phyloP scores from a whole-genome alignment of 1,140 invertebrate genomes.

The Drosophila ogumai region DNA sequence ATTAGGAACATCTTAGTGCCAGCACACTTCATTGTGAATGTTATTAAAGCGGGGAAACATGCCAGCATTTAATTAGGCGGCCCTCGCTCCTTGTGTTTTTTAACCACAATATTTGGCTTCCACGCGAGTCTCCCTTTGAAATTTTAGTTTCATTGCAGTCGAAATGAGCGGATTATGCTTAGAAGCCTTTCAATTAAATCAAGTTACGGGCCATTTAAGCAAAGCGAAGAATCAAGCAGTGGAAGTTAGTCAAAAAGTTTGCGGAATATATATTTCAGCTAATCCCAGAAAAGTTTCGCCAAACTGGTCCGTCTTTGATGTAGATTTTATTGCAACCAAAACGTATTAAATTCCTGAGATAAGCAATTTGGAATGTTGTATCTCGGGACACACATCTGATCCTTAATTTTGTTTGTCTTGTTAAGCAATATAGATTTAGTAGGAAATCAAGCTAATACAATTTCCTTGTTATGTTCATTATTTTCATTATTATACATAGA shows the following conservation, averaged over 20 bases:
- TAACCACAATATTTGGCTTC: conserved; percentile 29
- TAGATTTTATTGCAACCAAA: conserved; percentile 14
- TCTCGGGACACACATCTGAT: neutral
- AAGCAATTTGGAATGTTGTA: neutral
- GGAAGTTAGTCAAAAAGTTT: conserved; percentile 51
- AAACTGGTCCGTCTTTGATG: conserved; percentile 43
- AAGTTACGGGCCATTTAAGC: conserved; percentile 38
- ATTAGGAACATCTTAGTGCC: conserved; percentile 44
- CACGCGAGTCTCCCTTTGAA: conserved; percentile 37
- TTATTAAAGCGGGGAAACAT: conserved; percentile 8
- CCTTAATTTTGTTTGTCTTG: neutral
- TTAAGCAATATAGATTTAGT: too few species aligned
- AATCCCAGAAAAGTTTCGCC: conserved; percentile 31
- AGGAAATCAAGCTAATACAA: too few species aligned
- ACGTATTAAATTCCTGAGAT: conserved; percentile 6
- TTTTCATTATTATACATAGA: too few species aligned
- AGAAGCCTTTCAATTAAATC: conserved; percentile 54
- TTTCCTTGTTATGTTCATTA: too few species aligned
- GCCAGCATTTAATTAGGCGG: conserved; percentile 16
- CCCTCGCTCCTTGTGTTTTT: neutral
- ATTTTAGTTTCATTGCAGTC: conserved; percentile 50
- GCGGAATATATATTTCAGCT: conserved; percentile 37
- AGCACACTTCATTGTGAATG: conserved; percentile 17
- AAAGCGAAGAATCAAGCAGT: conserved; percentile 30
- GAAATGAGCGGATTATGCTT: conserved; percentile 60